Base-by-base conservation (phyloP, 2,888 invertebrate species). In the Eupithecia vulgata region DNA sequence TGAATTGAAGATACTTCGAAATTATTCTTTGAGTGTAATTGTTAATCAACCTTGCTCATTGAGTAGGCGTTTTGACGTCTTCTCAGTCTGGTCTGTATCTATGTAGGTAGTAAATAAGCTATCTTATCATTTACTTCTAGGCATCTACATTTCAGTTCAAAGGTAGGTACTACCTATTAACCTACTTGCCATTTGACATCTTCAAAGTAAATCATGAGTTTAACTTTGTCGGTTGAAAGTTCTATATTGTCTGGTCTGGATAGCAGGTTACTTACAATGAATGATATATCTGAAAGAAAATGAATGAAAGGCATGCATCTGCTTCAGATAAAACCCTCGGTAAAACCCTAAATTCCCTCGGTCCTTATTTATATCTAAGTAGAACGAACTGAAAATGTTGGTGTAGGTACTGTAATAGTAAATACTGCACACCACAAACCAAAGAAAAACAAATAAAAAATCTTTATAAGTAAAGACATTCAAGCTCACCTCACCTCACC, bases 1-100 rank as follows among this genome's bases (percentile, higher is more conserved):
- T 82, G 81, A 84, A 83, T 82, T 83, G 79, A 84, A 84, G 82
- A 83, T 83, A 79, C 72, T 80, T 78, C 75, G 78, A 84, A 80
- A 81, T 82, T 80, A 81, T 78, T 78, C 74, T 79, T 76, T 70
- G 71, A 72, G 71, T 78, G 80, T 79, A 82, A 81, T 78, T 80
- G 78, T 65, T 79, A 82, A 81, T 78, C 79, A 79, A 78, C 80
- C 79, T 80, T 78, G 76, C 69, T 69, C 71, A n/a, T 71, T 42
- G 68, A 77, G 72, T 76, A 57, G 25, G 67, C 73, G 68, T 77
- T 74, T 71, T 77, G 74, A 75, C 77, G 76, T 76, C 76, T 78
- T 65, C 40, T 42, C 34, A 3, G 2, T 62, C 62, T 25, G 61
- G 2, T 62, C 62, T 25, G 61, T 61, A 37, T 35, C 62, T n/a